phyloP scores from a whole-genome alignment of 2,113 vertebrate genomes.

The Okapia johnstoni region DNA sequence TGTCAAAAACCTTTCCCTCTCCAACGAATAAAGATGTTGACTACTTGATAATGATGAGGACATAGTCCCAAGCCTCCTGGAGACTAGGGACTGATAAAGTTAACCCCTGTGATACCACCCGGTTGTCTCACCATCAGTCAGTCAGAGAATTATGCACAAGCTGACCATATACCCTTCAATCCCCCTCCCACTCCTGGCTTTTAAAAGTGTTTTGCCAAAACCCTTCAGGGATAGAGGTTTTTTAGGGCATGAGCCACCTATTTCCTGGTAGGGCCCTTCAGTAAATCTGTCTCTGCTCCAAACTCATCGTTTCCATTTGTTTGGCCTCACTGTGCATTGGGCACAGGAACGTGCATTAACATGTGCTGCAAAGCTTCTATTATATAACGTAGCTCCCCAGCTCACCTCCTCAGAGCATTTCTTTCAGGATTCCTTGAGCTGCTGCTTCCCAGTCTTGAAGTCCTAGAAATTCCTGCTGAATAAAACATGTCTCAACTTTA shows the following conservation, averaged over 20 bases:
- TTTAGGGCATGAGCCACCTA: not conserved
- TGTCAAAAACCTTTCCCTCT: not conserved
- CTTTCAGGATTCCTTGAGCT: not conserved
- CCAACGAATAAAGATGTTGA: not conserved
- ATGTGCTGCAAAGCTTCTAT: not conserved
- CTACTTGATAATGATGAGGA: not conserved
- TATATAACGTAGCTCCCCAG: not conserved
- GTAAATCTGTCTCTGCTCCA: not conserved
- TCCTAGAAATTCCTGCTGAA: not conserved
- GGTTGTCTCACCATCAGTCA: not conserved
- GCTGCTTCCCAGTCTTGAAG: not conserved
- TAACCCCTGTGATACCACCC: not conserved
- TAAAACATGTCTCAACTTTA: not conserved
- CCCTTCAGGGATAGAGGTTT: not conserved
- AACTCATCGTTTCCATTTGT: not conserved
- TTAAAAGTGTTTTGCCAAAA: not conserved
- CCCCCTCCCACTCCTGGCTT: not conserved
- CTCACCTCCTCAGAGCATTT: not conserved
- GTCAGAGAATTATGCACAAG: not conserved
- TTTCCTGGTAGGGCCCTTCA: not conserved
- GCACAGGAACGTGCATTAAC: not conserved
- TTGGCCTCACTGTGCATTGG: not conserved
- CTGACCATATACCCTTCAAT: not conserved
- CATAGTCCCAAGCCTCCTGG: not conserved
- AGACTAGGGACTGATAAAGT: not conserved